A percentile compares a stretch with the other conserved stretches of the same genome.
Evolutionary conservation across 2,113 vertebrate species (phyloP).

Genomic region (Polypterus senegalus): DNA sequence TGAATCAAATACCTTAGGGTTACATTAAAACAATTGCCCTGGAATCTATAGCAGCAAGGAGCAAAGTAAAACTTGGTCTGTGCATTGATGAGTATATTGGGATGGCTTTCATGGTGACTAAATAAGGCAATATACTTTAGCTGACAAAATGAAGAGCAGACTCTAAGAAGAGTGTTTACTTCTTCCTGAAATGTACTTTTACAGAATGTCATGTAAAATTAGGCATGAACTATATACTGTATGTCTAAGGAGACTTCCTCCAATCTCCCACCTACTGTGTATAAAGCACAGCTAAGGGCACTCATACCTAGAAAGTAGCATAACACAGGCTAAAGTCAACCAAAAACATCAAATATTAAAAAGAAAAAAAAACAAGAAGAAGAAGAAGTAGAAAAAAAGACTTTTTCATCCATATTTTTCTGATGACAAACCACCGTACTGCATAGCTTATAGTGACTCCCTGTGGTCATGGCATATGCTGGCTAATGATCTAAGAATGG

Average conservation of each 20-base stretch:
- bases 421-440: slow-evolving; percentile 54
- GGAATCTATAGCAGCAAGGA: no score
- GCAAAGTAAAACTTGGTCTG: no score
- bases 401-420: slow-evolving; percentile 40
- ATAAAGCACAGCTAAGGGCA: no score
- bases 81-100: no score
- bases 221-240: background rate
- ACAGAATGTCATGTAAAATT: background rate
- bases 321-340: background rate
- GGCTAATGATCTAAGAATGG: slow-evolving; percentile 74
- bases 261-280: no score
- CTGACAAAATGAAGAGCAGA: background rate
- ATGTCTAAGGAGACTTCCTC: no score
- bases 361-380: background rate
- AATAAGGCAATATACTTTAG: background rate
- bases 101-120: background rate
- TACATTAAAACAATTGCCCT: no score
- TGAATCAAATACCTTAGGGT: no score
- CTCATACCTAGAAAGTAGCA: no score
- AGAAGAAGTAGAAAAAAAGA: background rate
- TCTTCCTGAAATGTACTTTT: background rate
- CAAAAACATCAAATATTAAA: background rate
- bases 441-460: slow-evolving; percentile 68
- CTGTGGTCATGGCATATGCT: slow-evolving; percentile 73
- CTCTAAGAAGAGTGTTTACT: background rate